A percentile compares a stretch with the other conserved stretches of the same genome.
phyloP scores from a whole-genome alignment of 53 echinoderm and acorn worm species.

The Patiria pectinifera region DNA sequence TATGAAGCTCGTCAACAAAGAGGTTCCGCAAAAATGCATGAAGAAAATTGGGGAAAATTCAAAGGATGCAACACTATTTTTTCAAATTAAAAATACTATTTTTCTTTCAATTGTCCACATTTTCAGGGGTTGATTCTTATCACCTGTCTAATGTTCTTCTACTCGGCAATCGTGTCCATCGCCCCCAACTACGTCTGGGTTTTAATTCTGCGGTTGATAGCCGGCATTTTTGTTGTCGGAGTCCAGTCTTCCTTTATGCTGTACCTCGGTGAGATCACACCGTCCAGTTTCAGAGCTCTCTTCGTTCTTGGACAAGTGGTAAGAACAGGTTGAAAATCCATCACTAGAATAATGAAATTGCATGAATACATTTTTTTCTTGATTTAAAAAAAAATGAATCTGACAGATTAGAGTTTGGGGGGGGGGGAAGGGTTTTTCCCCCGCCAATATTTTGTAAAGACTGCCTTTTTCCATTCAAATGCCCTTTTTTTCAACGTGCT shows the following conservation, averaged over 20 bases:
- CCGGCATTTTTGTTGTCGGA: conserved; percentile 71
- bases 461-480: no score
- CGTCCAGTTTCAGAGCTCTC: conserved; percentile 69
- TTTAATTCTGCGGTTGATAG: conserved; percentile 62
- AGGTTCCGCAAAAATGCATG: no score
- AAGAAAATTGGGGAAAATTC: no score
- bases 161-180: conserved; percentile 63
- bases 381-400: no score
- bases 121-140: conserved; percentile 69
- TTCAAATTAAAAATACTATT: neutral
- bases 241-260: conserved; percentile 76
- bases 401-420: no score
- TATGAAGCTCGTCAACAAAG: no score
- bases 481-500: no score
- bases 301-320: conserved; percentile 79
- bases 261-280: conserved; percentile 82
- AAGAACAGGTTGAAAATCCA: conserved; percentile 29
- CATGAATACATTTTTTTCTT: no score
- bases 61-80: no score
- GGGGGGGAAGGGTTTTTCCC: no score
- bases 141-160: conserved; percentile 67
- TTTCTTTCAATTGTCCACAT: neutral
- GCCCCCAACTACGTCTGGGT: conserved; percentile 75
- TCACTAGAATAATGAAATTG: neutral
- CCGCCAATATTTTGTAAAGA: no score